Percentiles rank a stretch among this genome's conserved stretches.
Evolutionary conservation across 2,113 vertebrate species (phyloP).

Genomic region (Pholis gunnellus): DNA sequence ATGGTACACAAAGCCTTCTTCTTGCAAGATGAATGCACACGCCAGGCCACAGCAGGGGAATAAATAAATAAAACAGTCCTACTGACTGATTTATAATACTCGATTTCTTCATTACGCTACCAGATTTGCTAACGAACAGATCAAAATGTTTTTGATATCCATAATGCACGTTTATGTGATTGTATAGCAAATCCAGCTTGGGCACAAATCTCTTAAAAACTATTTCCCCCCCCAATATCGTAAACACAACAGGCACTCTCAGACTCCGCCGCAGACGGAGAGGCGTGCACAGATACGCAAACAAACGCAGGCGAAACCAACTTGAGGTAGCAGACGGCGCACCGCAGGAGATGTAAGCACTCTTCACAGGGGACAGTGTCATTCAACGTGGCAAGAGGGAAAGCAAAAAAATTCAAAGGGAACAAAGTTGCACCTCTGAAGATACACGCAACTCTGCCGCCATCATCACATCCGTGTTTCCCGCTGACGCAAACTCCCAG

Average conservation of each 20-base stretch:
- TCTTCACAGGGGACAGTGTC: conserved; percentile 40
- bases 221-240: conserved; percentile 25
- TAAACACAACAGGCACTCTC: conserved; percentile 23
- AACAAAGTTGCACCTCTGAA: conserved; percentile 45
- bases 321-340: conserved; percentile 41
- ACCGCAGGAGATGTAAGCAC: conserved; percentile 47
- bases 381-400: conserved; percentile 36
- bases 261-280: conserved; percentile 45
- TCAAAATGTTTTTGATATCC: background rate
- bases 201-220: conserved; percentile 43
- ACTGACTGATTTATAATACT: background rate
- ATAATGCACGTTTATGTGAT: background rate
- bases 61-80: background rate
- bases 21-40: background rate
- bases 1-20: background rate
- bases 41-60: background rate
- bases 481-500: conserved; percentile 27
- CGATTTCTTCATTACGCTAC: background rate
- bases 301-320: conserved; percentile 46
- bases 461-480: conserved; percentile 10
- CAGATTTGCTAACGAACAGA: background rate
- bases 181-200: conserved; percentile 19
- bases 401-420: conserved; percentile 36
- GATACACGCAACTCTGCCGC: conserved; percentile 13
- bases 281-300: conserved; percentile 47